Evolutionary conservation across 2,888 invertebrate species (phyloP).

Genomic region (Dicyrtoma fusca): DNA sequence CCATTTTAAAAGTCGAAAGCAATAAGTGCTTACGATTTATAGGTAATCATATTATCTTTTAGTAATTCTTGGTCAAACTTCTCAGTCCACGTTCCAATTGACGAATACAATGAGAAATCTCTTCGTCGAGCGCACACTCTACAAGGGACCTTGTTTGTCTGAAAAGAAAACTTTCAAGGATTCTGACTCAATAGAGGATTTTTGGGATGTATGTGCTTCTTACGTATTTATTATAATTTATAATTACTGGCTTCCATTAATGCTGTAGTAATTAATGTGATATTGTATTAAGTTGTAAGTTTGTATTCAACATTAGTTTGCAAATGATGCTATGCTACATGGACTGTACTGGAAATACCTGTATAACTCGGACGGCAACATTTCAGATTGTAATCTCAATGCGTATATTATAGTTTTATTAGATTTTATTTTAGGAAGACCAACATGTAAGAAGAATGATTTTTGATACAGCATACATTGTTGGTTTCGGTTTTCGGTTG

Average conservation of each 20-base stretch:
- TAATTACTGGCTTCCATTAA: no score
- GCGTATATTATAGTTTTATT: no score
- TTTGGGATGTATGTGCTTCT: slow-evolving; percentile 69
- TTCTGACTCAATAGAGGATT: slow-evolving; percentile 63
- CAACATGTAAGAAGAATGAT: no score
- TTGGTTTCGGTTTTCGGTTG: no score
- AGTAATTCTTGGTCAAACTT: slow-evolving; percentile 66
- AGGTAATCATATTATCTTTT: slow-evolving; percentile 48
- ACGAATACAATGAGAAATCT: slow-evolving; percentile 65
- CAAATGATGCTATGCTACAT: slow-evolving; percentile 62
- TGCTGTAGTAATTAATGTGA: no score
- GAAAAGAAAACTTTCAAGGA: slow-evolving; percentile 58
- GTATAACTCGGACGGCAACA: slow-evolving; percentile 60
- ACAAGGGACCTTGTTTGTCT: slow-evolving; percentile 53
- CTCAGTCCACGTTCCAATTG: slow-evolving; percentile 66
- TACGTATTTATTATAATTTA: neutral
- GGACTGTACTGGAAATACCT: slow-evolving; percentile 67
- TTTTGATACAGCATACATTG: no score
- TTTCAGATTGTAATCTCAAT: no score
- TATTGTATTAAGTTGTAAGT: no score
- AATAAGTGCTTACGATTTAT: neutral
- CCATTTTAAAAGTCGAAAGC: no score
- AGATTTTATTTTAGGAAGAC: no score
- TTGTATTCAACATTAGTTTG: slow-evolving; percentile 55
- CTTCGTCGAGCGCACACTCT: slow-evolving; percentile 61